These are phyloP conservation scores for Connochaetes taurinus DNA, from an alignment of 2,113 vertebrate species.

Conservation along the genomic window DNA sequence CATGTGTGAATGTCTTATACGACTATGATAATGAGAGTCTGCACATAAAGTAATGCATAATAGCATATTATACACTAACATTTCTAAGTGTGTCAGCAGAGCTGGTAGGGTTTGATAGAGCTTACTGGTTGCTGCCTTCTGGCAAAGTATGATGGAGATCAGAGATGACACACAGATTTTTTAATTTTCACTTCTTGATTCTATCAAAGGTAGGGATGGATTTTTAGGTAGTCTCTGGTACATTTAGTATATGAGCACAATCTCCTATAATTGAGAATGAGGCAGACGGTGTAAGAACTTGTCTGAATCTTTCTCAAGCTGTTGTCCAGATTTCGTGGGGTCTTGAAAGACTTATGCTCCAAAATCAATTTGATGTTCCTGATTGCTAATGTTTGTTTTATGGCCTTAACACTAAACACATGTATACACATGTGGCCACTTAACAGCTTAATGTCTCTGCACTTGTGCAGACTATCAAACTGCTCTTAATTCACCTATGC, in stretches of 20 bases:
- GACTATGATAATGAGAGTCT: not conserved
- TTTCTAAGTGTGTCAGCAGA: not conserved
- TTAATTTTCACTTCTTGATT: not conserved
- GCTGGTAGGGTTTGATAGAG: not conserved
- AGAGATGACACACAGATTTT: not conserved
- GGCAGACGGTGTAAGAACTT: not conserved
- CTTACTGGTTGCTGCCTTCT: not conserved
- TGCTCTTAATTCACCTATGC: not conserved
- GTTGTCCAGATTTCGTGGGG: slow-evolving; percentile 36
- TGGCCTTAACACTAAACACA: slow-evolving; percentile 56
- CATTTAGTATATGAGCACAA: not conserved
- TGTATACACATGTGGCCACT: slow-evolving; percentile 45
- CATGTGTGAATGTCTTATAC: not conserved
- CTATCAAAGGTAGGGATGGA: not conserved
- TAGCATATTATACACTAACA: not conserved
- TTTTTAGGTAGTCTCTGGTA: not conserved
- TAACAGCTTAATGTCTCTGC: not conserved
- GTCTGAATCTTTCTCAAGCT: slow-evolving; percentile 37
- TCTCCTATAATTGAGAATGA: not conserved
- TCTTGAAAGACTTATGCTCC: slow-evolving; percentile 41
- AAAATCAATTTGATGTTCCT: slow-evolving; percentile 50
- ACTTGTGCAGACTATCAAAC: not conserved
- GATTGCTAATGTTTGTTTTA: slow-evolving; percentile 62
- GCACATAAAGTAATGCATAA: not conserved
- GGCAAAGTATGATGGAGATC: not conserved